Evolutionary conservation across 1,140 invertebrate species (phyloP), one percentile per base, ranked within the genome.

Genomic region (Delia radicum): DNA sequence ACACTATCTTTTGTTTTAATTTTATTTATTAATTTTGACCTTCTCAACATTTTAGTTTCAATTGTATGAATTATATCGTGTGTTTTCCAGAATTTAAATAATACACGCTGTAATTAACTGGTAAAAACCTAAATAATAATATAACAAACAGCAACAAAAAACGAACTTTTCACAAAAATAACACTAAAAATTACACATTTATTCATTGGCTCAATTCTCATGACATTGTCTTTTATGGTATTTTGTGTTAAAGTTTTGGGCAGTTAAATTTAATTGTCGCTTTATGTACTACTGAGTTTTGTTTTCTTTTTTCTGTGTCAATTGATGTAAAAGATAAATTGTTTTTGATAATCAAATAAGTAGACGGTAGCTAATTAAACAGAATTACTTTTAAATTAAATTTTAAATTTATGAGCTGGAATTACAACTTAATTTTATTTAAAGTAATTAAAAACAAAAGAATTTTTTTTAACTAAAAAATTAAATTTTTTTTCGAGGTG

Each of bases 291-390:
- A 12, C 37, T 6, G 37, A 42, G 8, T 2, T 6, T 21, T 65
- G 12, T 65, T 28, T 37, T 37, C 18, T 6, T 69, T 13, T 69
- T 18, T 18, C 29, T 69, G 29, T 69, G 29, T 69, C 21, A 69
- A 69, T 69, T 69, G 29, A n/a, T 55, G 29, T 24, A 69, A 21
- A 67, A 69, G n/a, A 21, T 55, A 55, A 55, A 42, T 42, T 42
- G 10, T 42, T 42, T 42, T 12, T 42, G 3, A 6, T 42, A 42
- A 12, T 2, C 2, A 5, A 42, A n/a, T n/a, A n/a, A n/a, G n/a
- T n/a, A n/a, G n/a, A n/a, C n/a, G n/a, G n/a, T n/a, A n/a, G n/a
- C n/a, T n/a, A n/a, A n/a, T n/a, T n/a, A n/a, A n/a, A n/a, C n/a
- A n/a, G n/a, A n/a, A n/a, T n/a, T n/a, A n/a, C n/a, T n/a, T n/a